phyloP scores from a whole-genome alignment of 2,797 vertebrate genomes.

The Lithobates sylvaticus region DNA sequence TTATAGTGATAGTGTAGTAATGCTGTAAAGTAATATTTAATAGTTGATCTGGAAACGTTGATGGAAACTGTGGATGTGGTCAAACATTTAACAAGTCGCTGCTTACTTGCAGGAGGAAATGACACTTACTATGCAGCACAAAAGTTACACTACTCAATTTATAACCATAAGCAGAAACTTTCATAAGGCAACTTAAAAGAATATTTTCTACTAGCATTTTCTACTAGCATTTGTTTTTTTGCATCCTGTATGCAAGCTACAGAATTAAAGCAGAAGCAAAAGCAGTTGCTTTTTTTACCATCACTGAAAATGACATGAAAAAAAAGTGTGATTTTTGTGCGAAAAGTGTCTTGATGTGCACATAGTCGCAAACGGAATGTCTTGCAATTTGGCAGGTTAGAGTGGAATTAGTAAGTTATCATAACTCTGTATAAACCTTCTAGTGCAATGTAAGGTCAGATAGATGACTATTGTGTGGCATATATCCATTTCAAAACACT shows the following conservation, averaged over 20 bases:
- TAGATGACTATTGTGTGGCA: no score
- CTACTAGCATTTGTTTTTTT: not conserved
- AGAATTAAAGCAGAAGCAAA: no score
- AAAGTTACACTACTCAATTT: not conserved
- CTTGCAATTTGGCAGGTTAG: not conserved
- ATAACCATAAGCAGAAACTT: not conserved
- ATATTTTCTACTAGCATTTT: no score
- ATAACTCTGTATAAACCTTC: no score
- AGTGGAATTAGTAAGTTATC: no score
- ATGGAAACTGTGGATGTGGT: conserved; percentile 34
- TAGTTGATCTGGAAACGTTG: not conserved
- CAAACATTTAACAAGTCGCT: not conserved
- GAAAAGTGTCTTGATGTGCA: not conserved
- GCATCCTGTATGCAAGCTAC: not conserved
- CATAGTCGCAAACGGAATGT: not conserved
- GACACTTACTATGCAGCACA: not conserved
- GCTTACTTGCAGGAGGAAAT: conserved; percentile 32
- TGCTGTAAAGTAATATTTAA: no score
- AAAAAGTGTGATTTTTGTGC: not conserved
- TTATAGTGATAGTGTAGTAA: not conserved
- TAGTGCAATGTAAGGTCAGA: no score
- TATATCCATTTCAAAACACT: no score
- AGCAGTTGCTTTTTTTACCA: no score
- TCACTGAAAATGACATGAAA: no score
- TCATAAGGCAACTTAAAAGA: not conserved